These are phyloP conservation scores for Plebejus argus DNA, from an alignment of 2,888 invertebrate species.

Conservation along the genomic window DNA sequence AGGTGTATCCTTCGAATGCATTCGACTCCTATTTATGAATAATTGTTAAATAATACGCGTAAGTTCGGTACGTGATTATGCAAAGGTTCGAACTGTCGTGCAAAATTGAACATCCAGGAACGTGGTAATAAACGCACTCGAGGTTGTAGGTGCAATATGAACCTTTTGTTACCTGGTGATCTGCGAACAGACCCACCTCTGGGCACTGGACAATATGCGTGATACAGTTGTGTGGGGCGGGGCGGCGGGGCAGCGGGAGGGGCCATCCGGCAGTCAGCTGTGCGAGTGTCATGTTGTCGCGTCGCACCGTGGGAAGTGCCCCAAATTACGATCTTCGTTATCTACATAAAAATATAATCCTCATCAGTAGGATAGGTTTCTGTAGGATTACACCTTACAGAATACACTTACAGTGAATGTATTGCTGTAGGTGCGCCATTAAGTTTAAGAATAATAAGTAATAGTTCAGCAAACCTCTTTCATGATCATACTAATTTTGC, in stretches of 20 bases:
- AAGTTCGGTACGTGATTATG: neutral
- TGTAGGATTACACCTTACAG: neutral
- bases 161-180: constrained; percentile 52
- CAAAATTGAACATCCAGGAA: neutral
- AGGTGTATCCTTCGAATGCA: neutral
- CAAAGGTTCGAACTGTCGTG: neutral
- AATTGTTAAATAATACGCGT: neutral
- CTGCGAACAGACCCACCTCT: constrained; percentile 54
- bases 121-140: constrained; percentile 34
- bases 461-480: neutral
- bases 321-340: constrained; percentile 64
- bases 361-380: constrained; percentile 26
- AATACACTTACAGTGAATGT: neutral
- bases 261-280: constrained; percentile 75
- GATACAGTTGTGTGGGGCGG: constrained; percentile 46
- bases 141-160: constrained; percentile 54
- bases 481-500: neutral
- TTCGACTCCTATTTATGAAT: constrained; percentile 9
- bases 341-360: constrained; percentile 50
- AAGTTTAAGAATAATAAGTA: neutral
- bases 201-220: constrained; percentile 46
- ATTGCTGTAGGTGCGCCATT: neutral
- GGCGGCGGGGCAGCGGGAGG: constrained; percentile 53
- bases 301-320: constrained; percentile 68
- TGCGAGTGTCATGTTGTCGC: constrained; percentile 71